Percentiles rank a stretch among this genome's conserved stretches.
phyloP scores from a whole-genome alignment of 2,888 invertebrate genomes.

The Lymantria monacha region DNA sequence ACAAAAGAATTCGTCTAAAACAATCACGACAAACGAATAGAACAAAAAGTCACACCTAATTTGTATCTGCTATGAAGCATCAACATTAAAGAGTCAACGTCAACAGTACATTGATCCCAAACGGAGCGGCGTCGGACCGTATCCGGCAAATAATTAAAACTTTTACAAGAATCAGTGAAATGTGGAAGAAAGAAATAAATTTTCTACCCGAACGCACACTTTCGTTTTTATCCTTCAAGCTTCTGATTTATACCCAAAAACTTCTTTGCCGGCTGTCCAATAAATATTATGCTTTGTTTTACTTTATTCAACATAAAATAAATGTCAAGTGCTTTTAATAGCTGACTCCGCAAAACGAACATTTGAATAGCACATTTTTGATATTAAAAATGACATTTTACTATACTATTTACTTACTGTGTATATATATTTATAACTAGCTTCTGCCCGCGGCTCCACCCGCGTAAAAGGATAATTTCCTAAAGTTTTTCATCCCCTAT shows the following conservation, averaged over 20 bases:
- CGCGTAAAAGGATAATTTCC: no score
- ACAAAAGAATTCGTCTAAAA: constrained; percentile 12
- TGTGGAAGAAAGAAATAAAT: constrained; percentile 71
- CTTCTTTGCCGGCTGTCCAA: constrained; percentile 38
- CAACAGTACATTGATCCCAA: constrained; percentile 57
- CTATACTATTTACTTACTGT: no score
- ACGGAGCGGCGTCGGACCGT: constrained; percentile 51
- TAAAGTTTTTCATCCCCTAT: no score
- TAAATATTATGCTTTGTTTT: constrained; percentile 25
- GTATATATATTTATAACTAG: no score
- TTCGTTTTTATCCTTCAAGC: constrained; percentile 66
- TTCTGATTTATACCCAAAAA: constrained; percentile 63
- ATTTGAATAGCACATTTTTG: constrained; percentile 17
- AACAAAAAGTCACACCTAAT: constrained; percentile 26
- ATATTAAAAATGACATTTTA: no score
- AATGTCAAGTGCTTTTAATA: constrained; percentile 20
- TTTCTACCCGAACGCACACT: constrained; percentile 67
- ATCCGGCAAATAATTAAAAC: constrained; percentile 78
- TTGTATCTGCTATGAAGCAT: constrained; percentile 38
- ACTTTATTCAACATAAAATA: constrained; percentile 33
- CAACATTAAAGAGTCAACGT: constrained; percentile 49
- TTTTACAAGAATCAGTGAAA: constrained; percentile 69
- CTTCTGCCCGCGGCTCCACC: no score
- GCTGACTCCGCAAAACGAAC: constrained; percentile 10
- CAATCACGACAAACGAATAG: constrained; percentile 12